Conservation (phyloP, 2,113 vertebrate species). For the Scopus umbretta region DNA sequence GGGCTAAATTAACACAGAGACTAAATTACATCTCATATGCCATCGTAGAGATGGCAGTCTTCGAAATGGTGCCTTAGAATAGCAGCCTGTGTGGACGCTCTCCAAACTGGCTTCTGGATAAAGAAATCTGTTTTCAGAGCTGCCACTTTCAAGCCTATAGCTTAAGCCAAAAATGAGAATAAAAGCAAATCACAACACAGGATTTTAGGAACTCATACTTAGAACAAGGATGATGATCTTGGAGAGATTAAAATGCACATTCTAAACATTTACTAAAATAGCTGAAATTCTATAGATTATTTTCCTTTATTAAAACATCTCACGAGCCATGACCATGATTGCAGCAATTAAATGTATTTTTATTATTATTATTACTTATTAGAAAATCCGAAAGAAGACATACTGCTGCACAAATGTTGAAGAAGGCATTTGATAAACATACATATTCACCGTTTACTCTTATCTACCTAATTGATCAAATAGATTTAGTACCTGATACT, state of each 20-base stretch:
- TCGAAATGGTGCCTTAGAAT: constrained; percentile 45
- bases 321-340: not conserved
- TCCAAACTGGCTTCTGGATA: constrained; percentile 76
- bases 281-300: not conserved
- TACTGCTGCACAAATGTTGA: not conserved
- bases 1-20: constrained; percentile 39
- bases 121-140: constrained; percentile 74
- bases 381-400: not conserved
- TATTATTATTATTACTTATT: not conserved
- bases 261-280: not conserved
- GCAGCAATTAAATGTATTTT: not conserved
- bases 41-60: constrained; percentile 54
- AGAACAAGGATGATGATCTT: not conserved
- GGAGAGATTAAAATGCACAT: not conserved
- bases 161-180: constrained; percentile 61
- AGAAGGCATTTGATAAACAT: not conserved
- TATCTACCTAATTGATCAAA: not conserved
- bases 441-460: not conserved
- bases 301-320: not conserved
- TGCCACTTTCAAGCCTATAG: constrained; percentile 65
- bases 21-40: constrained; percentile 33
- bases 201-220: constrained; percentile 41
- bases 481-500: constrained; percentile 24
- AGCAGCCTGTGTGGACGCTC: constrained; percentile 51
- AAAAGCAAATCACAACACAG: constrained; percentile 45